Evolutionary conservation across 2,797 vertebrate species (phyloP), one percentile per base, ranked within the genome.

Genomic region (Cryptoblepharus egeriae): DNA sequence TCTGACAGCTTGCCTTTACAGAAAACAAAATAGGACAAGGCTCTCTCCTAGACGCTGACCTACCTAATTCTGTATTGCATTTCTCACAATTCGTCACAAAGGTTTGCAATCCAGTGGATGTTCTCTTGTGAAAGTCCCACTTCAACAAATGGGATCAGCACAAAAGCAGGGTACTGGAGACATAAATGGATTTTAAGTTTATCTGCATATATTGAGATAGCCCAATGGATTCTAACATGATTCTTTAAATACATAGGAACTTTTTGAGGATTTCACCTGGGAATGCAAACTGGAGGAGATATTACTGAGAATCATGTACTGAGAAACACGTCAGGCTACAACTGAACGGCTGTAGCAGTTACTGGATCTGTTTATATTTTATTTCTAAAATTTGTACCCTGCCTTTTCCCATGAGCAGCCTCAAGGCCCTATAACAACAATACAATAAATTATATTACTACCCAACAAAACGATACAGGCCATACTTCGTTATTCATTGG

Each of bases 71-170:
- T 52, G 24, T 8, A 11, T 67, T 42, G 65, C 7, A 49, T 70
- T 83, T 77, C 42, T 79, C 74, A 63, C 39, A 71, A 49, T 71
- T 84, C 82, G 69, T 68, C 58, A 60, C 30, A 77, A 26, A 49
- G 30, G 67, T 57, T 28, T 45, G 26, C n/a, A 16, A 13, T 71
- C 67, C 28, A 60, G 3, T 24, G 20, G 11, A n/a, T 7, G 12
- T 16, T 42, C 52, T 60, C 37, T 79, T 15, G 52, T 24, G 26
- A 22, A 52, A 60, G 32, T 5, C 18, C 8, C 20, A 15, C 39
- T 79, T 55, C n/a, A 70, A 30, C n/a, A n/a, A 42, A 45, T n/a
- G 37, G 26, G 57, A 16, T 26, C 7, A 26, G 3, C 32, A 20
- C 39, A 72, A 18, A 58, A 67, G 4, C 28, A 20, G 39, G 12